Conservation (phyloP, 2,113 vertebrate genomes). For the Atractosteus spatula region DNA sequence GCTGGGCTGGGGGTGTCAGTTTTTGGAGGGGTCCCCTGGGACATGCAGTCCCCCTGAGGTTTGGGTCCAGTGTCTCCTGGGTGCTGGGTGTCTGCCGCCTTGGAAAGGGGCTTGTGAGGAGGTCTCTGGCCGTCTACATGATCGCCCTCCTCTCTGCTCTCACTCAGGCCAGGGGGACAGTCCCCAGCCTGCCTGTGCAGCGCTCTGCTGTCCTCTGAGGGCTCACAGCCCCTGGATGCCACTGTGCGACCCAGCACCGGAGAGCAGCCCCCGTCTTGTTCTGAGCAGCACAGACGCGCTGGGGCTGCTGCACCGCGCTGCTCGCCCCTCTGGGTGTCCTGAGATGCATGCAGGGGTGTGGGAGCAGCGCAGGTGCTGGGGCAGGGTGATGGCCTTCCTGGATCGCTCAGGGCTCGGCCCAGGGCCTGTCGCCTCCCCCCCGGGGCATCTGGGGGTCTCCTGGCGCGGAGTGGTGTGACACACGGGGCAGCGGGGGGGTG, state of each 20-base stretch:
- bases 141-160: slow-evolving; percentile 38
- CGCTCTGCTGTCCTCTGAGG: too few species aligned
- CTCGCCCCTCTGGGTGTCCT: slow-evolving; percentile 41
- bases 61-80: not conserved
- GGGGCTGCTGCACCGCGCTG: slow-evolving; percentile 43
- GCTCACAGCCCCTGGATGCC: too few species aligned
- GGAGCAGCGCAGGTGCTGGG: slow-evolving; percentile 56
- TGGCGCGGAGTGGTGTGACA: slow-evolving; percentile 35
- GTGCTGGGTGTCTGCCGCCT: not conserved
- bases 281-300: not conserved
- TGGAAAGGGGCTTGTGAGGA: slow-evolving; percentile 1
- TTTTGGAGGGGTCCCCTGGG: slow-evolving; percentile 39
- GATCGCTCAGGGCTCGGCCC: slow-evolving; percentile 57
- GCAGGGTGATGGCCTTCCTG: slow-evolving; percentile 55
- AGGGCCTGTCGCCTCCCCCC: slow-evolving; percentile 46
- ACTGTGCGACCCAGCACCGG: not conserved
- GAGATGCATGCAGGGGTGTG: slow-evolving; percentile 53
- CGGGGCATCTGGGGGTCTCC: not conserved
- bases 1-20: slow-evolving; percentile 48
- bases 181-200: slow-evolving; percentile 19
- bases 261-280: not conserved
- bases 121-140: too few species aligned
- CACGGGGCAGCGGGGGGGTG: not conserved
- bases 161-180: slow-evolving; percentile 38
- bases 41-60: slow-evolving; percentile 28